phyloP scores from a whole-genome alignment of 2,888 invertebrate species.

The Tortrix viridana region DNA sequence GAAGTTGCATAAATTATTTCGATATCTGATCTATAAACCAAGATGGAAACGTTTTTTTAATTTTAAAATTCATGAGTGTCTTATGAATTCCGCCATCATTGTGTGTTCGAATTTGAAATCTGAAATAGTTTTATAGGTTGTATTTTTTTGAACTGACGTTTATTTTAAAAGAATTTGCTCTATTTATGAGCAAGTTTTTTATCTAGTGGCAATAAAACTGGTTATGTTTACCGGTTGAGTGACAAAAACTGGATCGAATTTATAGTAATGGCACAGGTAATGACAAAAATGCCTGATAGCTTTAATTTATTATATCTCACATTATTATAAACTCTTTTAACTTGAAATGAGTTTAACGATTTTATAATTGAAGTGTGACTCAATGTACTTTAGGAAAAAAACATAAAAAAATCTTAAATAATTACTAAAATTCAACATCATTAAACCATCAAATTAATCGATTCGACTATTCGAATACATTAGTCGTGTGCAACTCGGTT shows the following conservation, averaged over 20 bases:
- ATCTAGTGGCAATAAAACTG: not conserved
- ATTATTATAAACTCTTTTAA: no score
- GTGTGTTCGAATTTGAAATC: slow-evolving; percentile 24
- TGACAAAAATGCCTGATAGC: slow-evolving; percentile 10
- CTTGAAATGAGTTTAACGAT: not conserved
- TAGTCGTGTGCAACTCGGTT: slow-evolving; percentile 42
- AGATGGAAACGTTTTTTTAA: not conserved
- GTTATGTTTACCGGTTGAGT: not conserved
- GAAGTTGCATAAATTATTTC: slow-evolving; percentile 7
- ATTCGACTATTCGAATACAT: slow-evolving; percentile 45
- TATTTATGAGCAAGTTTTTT: slow-evolving; percentile 10
- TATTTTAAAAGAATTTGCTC: slow-evolving; percentile 25
- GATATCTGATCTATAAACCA: slow-evolving; percentile 12
- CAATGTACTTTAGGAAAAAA: not conserved
- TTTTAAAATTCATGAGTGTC: slow-evolving; percentile 19
- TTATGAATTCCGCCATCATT: slow-evolving; percentile 20
- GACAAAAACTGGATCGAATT: slow-evolving; percentile 23
- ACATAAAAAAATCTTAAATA: not conserved
- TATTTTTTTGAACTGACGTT: not conserved
- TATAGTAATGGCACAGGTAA: slow-evolving; percentile 10
- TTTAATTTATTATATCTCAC: no score
- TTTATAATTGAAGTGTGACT: not conserved
- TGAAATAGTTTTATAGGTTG: slow-evolving; percentile 9
- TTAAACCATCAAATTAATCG: slow-evolving; percentile 48
- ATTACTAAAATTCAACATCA: slow-evolving; percentile 30